These are phyloP conservation scores for Drosophila tripunctata DNA, from an alignment of 2,888 invertebrate species.

Conservation along the genomic window DNA sequence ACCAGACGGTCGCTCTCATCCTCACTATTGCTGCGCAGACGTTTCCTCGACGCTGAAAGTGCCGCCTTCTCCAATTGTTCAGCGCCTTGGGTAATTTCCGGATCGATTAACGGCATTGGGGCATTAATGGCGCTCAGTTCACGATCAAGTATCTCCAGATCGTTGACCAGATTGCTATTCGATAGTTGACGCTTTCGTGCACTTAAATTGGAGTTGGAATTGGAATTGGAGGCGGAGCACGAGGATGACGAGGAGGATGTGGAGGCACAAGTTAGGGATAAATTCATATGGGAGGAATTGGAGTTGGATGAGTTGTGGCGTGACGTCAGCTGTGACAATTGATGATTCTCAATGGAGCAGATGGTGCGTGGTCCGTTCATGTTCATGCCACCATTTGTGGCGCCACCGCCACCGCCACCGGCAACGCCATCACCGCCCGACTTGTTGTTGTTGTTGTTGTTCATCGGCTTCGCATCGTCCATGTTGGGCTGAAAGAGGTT, in stretches of 20 bases:
- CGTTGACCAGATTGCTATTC: conserved; percentile 83
- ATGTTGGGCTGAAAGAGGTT: conserved; percentile 82
- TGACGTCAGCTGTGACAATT: conserved; percentile 32
- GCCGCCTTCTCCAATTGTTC: conserved; percentile 84
- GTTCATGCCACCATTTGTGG: conserved; percentile 21
- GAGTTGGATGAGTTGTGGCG: conserved; percentile 36
- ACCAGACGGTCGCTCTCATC: conserved; percentile 88
- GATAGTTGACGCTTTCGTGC: conserved; percentile 79
- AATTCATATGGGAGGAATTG: conserved; percentile 9
- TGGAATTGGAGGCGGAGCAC: conserved; percentile 8
- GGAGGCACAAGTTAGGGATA: neutral
- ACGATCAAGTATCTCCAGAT: conserved; percentile 84
- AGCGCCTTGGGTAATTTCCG: conserved; percentile 84
- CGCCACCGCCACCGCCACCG: conserved; percentile 11
- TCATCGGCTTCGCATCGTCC: conserved; percentile 44
- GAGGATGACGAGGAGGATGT: neutral
- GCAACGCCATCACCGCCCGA: neutral
- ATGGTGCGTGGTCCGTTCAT: conserved; percentile 49
- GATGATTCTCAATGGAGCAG: conserved; percentile 71
- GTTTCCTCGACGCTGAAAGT: conserved; percentile 82
- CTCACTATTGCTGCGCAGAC: conserved; percentile 84
- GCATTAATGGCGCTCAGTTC: conserved; percentile 84
- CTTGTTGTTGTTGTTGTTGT: conserved; percentile 35
- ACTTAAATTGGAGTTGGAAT: neutral
- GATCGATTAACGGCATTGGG: conserved; percentile 84